phyloP scores from a whole-genome alignment of 2,113 vertebrate species.

The Pipra filicauda region DNA sequence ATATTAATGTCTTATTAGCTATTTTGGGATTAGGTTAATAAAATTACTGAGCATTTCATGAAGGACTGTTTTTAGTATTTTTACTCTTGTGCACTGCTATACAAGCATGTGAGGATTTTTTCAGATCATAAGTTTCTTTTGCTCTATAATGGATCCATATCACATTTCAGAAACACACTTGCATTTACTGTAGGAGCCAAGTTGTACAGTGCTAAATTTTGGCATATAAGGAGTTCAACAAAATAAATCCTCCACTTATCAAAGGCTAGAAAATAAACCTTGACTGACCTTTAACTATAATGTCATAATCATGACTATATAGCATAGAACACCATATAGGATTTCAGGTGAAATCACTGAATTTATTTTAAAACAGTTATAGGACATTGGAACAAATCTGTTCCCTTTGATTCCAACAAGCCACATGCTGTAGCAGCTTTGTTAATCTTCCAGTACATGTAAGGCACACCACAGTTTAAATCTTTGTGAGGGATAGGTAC shows the following conservation, averaged over 20 bases:
- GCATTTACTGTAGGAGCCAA: neutral
- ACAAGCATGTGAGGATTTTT: neutral
- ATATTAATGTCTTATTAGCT: constrained; percentile 17
- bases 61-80: neutral
- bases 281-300: neutral
- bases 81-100: neutral
- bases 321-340: constrained; percentile 10
- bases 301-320: neutral
- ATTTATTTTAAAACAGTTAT: constrained; percentile 24
- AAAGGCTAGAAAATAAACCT: neutral
- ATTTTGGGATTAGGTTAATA: neutral
- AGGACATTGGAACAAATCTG: constrained; percentile 18
- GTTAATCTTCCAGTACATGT: constrained; percentile 28
- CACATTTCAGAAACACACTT: neutral
- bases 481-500: neutral
- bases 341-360: constrained; percentile 31
- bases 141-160: neutral
- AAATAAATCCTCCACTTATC: neutral
- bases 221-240: neutral
- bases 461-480: neutral
- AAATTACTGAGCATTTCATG: neutral
- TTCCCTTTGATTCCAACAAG: constrained; percentile 32
- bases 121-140: neutral
- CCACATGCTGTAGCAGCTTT: neutral
- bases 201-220: neutral